These are phyloP conservation scores for Phylloscopus trochilus DNA, from an alignment of 2,113 vertebrate species.

Conservation along the genomic window DNA sequence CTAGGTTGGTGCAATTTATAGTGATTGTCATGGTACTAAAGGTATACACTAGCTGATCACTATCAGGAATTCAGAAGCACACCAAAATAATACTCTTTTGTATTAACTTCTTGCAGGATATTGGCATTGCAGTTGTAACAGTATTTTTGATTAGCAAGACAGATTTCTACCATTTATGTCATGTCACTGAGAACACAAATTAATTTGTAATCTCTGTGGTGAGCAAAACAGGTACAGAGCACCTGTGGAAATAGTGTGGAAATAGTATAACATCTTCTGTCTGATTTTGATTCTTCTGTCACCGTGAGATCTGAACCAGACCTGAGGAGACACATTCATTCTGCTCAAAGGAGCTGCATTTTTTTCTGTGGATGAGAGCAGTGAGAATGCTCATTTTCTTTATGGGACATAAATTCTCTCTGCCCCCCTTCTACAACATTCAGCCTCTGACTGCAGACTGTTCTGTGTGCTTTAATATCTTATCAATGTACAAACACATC, in stretches of 20 bases:
- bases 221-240: not conserved
- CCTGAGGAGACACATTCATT: not conserved
- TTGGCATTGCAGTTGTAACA: not conserved
- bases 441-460: not conserved
- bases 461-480: not conserved
- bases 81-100: not conserved
- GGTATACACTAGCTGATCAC: not conserved
- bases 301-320: not conserved
- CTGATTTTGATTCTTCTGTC: not conserved
- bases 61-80: not conserved
- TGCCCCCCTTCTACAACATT: not conserved
- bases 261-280: not conserved
- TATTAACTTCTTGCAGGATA: not conserved
- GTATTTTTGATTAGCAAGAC: not conserved
- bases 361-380: not conserved
- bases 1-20: not conserved
- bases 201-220: not conserved
- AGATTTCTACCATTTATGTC: not conserved
- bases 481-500: not conserved
- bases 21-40: rapidly evolving
- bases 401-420: not conserved
- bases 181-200: not conserved
- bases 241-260: not conserved
- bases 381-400: not conserved
- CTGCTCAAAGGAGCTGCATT: rapidly evolving